phyloP scores from a whole-genome alignment of 1,140 invertebrate genomes.

The Brevipalpus yothersi region DNA sequence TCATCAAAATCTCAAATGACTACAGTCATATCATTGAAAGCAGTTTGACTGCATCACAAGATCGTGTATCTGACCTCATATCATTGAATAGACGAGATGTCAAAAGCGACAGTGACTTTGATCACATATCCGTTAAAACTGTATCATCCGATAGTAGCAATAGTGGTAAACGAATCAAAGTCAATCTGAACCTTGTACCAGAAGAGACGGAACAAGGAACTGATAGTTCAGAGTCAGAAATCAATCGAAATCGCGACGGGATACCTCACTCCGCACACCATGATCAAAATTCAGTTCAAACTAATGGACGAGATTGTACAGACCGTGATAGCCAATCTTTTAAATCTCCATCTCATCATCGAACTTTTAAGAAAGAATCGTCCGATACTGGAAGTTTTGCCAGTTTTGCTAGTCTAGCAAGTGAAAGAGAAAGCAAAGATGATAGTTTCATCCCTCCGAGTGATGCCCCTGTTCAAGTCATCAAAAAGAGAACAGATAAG shows the following conservation, averaged over 20 bases:
- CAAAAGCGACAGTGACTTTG: background rate
- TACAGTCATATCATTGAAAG: background rate
- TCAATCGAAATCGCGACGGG: background rate
- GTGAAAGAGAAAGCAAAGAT: background rate
- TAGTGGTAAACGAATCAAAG: constrained; percentile 10
- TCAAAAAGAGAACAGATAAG: background rate
- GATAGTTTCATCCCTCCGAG: background rate
- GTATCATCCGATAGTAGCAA: background rate
- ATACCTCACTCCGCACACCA: background rate
- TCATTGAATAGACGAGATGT: background rate
- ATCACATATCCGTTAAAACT: constrained; percentile 1
- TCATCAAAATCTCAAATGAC: background rate
- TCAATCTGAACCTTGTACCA: constrained; percentile 12
- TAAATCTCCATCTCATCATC: background rate
- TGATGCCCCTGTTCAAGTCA: background rate
- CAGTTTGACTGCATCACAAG: background rate
- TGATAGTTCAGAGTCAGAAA: background rate
- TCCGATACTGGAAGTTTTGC: background rate
- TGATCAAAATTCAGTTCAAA: background rate
- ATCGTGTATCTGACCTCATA: background rate
- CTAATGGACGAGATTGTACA: too few relatives aligned
- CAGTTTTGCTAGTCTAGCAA: background rate
- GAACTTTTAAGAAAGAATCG: background rate
- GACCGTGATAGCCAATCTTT: background rate
- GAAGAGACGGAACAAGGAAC: background rate